A percentile compares a stretch with the other conserved stretches of the same genome.
Conservation (phyloP, 2,888 invertebrate species). For the Kryphioiulus occultus region DNA sequence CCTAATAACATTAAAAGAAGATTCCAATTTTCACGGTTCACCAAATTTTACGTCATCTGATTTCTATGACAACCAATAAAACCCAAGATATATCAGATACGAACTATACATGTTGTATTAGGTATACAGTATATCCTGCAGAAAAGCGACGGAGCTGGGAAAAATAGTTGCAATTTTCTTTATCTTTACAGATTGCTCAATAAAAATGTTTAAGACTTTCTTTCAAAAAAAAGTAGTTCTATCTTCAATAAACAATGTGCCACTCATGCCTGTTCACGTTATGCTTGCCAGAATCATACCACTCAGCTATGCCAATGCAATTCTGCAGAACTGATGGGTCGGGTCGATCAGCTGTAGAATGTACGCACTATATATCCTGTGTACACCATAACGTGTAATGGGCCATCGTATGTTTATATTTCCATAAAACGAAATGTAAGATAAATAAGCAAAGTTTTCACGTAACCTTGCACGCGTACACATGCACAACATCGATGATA, state of each 20-base stretch:
- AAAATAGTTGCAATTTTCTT: not conserved
- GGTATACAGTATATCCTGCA: too few species aligned
- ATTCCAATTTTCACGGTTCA: not conserved
- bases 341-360: not conserved
- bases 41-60: not conserved
- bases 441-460: not conserved
- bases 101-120: not conserved
- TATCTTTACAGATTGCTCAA: constrained; percentile 2
- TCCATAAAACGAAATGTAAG: constrained; percentile 17
- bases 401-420: not conserved
- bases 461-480: not conserved
- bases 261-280: not conserved
- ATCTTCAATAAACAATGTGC: constrained; percentile 39
- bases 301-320: not conserved
- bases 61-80: not conserved
- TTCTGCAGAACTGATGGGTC: not conserved
- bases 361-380: not conserved
- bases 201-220: not conserved
- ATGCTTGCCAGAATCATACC: not conserved
- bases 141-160: not conserved
- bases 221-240: not conserved
- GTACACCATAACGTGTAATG: not conserved
- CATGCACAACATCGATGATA: not conserved
- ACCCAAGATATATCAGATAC: not conserved
- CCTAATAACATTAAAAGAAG: not conserved